phyloP scores from a whole-genome alignment of 2,888 invertebrate genomes.

The Scaptomyza tumidula region DNA sequence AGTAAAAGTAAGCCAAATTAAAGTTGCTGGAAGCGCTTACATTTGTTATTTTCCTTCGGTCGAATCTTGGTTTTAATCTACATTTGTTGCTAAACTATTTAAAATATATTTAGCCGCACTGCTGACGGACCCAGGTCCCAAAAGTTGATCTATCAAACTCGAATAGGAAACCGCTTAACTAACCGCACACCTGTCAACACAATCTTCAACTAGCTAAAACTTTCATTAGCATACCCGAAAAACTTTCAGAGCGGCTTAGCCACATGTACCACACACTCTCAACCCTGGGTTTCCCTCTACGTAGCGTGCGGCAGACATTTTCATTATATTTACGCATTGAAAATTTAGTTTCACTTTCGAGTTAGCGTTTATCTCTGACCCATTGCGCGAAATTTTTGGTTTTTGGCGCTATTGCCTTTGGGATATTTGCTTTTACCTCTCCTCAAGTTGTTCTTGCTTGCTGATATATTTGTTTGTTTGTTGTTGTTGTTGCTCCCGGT shows the following conservation, averaged over 20 bases:
- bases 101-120: background rate
- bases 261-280: background rate
- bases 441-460: background rate
- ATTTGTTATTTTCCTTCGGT: background rate
- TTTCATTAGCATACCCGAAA: constrained; percentile 26
- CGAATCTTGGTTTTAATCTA: constrained; percentile 2
- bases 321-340: constrained; percentile 51
- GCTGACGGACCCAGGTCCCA: constrained; percentile 4
- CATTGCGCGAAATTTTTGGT: constrained; percentile 3
- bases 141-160: constrained; percentile 41
- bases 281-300: background rate
- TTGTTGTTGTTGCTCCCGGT: constrained; percentile 11
- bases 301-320: constrained; percentile 32
- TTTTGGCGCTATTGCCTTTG: constrained; percentile 23
- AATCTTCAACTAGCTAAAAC: constrained; percentile 31
- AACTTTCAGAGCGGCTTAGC: constrained; percentile 41
- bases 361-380: constrained; percentile 29
- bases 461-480: background rate
- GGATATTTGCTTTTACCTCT: constrained; percentile 13
- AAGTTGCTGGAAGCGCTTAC: too few species aligned
- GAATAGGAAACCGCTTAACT: constrained; percentile 15
- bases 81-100: background rate
- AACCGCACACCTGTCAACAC: constrained; percentile 31
- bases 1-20: too few species aligned
- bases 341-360: constrained; percentile 39